Percentiles rank a stretch among this genome's conserved stretches.
These are phyloP conservation scores for Tanypteryx hageni DNA, from an alignment of 2,888 invertebrate genomes.

Conservation along the genomic window DNA sequence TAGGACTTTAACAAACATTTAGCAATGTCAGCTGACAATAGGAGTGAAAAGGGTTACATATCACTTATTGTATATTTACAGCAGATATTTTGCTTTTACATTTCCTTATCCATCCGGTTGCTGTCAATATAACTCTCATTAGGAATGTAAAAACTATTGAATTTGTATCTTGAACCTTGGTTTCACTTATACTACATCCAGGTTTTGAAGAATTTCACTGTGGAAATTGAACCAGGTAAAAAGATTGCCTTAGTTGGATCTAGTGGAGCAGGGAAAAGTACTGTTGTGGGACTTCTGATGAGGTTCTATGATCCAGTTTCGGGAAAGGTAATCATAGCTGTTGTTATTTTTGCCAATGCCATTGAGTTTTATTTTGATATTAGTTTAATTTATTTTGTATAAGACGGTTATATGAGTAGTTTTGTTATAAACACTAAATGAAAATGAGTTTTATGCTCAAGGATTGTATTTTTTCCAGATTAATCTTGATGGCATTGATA, in stretches of 20 bases:
- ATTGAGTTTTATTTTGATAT: no score
- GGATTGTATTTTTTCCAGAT: conserved; percentile 51
- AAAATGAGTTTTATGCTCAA: neutral
- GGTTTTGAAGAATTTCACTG: conserved; percentile 73
- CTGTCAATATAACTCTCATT: neutral
- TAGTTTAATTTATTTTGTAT: no score
- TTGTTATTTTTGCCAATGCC: neutral
- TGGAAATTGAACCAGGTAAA: conserved; percentile 72
- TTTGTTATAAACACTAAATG: neutral
- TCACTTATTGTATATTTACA: no score
- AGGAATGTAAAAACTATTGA: neutral
- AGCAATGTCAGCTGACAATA: no score
- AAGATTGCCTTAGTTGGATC: conserved; percentile 74
- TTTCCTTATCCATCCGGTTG: no score
- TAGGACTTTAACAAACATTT: no score
- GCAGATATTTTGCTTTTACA: no score
- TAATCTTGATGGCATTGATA: conserved; percentile 72
- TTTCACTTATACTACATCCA: conserved; percentile 66
- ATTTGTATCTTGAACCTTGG: neutral
- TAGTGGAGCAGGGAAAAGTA: conserved; percentile 78
- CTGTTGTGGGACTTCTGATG: conserved; percentile 76
- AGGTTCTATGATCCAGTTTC: conserved; percentile 75
- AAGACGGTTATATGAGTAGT: no score
- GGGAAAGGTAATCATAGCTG: conserved; percentile 70
- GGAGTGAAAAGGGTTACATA: no score